phyloP scores from a whole-genome alignment of 2,797 vertebrate genomes.

The Trachurus trachurus region DNA sequence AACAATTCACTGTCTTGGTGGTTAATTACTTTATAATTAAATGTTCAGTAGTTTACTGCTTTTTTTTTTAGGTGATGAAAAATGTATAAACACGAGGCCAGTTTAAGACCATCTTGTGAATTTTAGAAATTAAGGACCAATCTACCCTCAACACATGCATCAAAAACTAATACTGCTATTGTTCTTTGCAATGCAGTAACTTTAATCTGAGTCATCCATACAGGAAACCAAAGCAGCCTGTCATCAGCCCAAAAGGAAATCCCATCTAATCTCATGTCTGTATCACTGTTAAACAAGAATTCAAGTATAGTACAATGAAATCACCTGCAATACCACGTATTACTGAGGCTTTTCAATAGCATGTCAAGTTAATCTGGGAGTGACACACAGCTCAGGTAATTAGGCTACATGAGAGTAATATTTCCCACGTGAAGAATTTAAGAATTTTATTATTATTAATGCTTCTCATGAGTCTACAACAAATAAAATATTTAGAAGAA shows the following conservation, averaged over 20 bases:
- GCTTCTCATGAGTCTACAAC: background rate
- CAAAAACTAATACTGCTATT: background rate
- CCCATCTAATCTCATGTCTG: slow-evolving; percentile 56
- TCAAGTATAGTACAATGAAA: slow-evolving; percentile 8
- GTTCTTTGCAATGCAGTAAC: slow-evolving; percentile 15
- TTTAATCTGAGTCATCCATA: slow-evolving; percentile 40
- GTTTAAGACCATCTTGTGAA: background rate
- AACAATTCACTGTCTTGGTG: background rate
- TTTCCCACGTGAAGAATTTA: background rate
- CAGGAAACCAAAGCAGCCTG: slow-evolving; percentile 52
- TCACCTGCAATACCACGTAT: background rate
- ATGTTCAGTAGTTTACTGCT: background rate
- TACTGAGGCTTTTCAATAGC: background rate
- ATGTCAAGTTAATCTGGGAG: background rate
- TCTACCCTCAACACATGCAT: background rate
- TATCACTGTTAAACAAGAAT: slow-evolving; percentile 44
- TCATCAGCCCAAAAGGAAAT: slow-evolving; percentile 49
- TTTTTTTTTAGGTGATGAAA: background rate
- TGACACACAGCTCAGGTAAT: background rate
- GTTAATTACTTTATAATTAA: background rate
- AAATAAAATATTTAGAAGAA: background rate
- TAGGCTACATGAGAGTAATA: background rate
- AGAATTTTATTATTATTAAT: background rate
- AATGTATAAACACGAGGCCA: background rate
- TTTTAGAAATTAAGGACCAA: background rate